Conservation (phyloP, 1,140 invertebrate species). For the Temnothorax nylanderi region DNA sequence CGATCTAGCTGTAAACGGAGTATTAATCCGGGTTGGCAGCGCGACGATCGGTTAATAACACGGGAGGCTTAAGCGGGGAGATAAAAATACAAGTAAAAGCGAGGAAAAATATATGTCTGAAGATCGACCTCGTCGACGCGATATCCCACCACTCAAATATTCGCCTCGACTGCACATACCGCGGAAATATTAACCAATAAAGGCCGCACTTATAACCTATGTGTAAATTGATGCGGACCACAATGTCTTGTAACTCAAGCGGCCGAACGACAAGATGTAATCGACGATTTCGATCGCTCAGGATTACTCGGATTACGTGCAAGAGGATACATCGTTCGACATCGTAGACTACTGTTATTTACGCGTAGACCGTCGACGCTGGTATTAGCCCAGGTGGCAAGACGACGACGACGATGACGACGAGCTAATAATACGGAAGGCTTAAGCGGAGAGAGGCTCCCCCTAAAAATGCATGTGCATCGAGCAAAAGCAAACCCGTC, state of each 20-base stretch:
- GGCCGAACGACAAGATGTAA: background rate
- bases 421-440: constrained; percentile 47
- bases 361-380: constrained; percentile 1
- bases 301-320: constrained; percentile 11
- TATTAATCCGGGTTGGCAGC: constrained; percentile 35
- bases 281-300: background rate
- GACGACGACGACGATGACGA: constrained; percentile 7
- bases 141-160: background rate
- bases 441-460: constrained; percentile 26
- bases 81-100: constrained; percentile 32
- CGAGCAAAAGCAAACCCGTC: constrained; percentile 34
- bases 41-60: constrained; percentile 26
- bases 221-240: background rate
- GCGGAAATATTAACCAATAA: background rate
- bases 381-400: constrained; percentile 21
- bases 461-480: constrained; percentile 47
- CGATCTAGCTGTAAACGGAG: constrained; percentile 7
- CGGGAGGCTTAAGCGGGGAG: background rate
- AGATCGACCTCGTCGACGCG: constrained; percentile 14
- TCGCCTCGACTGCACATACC: background rate
- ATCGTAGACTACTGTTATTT: constrained; percentile 12
- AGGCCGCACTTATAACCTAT: background rate
- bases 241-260: background rate
- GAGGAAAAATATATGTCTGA: background rate
- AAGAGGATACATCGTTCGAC: background rate